A percentile compares a stretch with the other conserved stretches of the same genome.
Conservation (phyloP, 2,888 invertebrate genomes). For the Poecilobothrus nobilitatus region DNA sequence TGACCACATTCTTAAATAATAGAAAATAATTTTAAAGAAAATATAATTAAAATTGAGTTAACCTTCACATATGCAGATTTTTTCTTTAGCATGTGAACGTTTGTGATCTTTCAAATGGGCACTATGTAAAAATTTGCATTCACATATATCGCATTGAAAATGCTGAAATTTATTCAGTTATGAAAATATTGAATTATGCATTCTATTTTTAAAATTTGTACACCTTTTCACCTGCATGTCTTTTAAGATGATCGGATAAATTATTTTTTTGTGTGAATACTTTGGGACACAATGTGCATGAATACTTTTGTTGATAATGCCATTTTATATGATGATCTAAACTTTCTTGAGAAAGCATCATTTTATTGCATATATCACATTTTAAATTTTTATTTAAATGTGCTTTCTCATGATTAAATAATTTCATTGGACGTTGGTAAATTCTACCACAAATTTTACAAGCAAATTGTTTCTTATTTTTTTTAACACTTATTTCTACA, state of each 20-base stretch:
- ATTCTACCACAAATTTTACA: background rate
- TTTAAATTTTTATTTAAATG: conserved; percentile 2
- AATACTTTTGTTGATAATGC: background rate
- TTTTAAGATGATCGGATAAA: background rate
- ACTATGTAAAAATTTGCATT: background rate
- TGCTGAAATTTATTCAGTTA: too few relatives aligned
- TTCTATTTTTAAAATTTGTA: too few relatives aligned
- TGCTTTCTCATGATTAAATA: background rate
- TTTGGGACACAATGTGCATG: background rate
- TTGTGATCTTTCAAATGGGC: conserved; percentile 3
- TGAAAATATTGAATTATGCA: too few relatives aligned
- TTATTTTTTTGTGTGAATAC: conserved; percentile 2
- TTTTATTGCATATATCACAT: background rate
- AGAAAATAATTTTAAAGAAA: background rate
- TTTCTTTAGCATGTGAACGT: background rate
- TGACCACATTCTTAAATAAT: background rate
- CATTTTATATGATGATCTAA: background rate
- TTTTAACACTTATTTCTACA: background rate
- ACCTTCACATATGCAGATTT: background rate
- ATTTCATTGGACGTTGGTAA: conserved; percentile 1
- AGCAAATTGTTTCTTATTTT: background rate
- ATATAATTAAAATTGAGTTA: background rate
- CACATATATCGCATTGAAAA: background rate
- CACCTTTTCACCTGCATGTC: conserved; percentile 7
- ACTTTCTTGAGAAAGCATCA: background rate